Percentiles rank a stretch among this genome's conserved stretches.
phyloP scores from a whole-genome alignment of 1,140 invertebrate genomes.

The Aphaenogaster floridana region DNA sequence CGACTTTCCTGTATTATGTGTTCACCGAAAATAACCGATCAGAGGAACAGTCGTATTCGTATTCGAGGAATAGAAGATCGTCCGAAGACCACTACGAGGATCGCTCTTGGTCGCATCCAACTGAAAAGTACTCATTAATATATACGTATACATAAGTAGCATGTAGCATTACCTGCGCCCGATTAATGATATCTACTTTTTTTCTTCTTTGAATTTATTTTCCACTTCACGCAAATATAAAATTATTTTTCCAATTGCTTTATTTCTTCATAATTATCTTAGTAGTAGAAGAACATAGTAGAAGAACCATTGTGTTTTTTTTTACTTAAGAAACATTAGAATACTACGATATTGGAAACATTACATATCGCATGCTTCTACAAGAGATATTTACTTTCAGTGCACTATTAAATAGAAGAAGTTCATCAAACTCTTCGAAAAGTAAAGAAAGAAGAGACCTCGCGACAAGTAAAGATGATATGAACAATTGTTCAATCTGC shows the following conservation, averaged over 20 bases:
- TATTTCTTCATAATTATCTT: neutral
- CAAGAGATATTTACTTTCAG: constrained; percentile 39
- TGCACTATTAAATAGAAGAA: constrained; percentile 30
- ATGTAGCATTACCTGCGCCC: neutral
- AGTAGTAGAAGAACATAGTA: no score
- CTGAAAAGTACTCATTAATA: constrained; percentile 19
- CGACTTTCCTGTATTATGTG: constrained; percentile 76
- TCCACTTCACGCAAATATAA: neutral
- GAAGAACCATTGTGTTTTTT: neutral
- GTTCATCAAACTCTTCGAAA: constrained; percentile 28
- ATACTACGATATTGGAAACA: neutral
- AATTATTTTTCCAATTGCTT: neutral
- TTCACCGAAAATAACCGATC: constrained; percentile 61
- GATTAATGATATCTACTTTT: neutral
- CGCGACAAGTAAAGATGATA: constrained; percentile 33
- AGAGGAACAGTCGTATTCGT: constrained; percentile 31
- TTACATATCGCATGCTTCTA: neutral
- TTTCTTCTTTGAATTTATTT: neutral
- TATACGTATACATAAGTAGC: constrained; percentile 1
- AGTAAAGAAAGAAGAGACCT: neutral
- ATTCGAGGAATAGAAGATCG: neutral
- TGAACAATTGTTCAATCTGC: constrained; percentile 53
- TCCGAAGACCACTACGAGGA: neutral
- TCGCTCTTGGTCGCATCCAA: neutral
- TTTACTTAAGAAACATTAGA: neutral